Percentiles rank a stretch among this genome's conserved stretches.
These are phyloP conservation scores for Botia kubotai DNA, from an alignment of 2,797 vertebrate genomes.

Conservation along the genomic window DNA sequence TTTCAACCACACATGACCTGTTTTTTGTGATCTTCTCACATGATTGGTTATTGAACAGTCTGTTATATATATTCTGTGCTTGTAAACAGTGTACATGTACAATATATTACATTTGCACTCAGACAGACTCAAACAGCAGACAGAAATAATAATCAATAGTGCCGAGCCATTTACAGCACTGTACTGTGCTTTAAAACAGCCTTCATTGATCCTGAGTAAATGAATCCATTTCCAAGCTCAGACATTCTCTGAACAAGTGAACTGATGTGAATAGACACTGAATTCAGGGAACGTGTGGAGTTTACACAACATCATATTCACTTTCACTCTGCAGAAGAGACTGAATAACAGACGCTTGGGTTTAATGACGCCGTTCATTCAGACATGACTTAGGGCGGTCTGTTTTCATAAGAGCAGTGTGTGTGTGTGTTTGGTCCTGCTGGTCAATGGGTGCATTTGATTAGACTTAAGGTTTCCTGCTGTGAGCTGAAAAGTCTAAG, in stretches of 20 bases:
- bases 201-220: background rate
- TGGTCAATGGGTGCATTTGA: constrained; percentile 1
- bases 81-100: too few species aligned
- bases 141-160: too few species aligned
- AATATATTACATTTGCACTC: too few species aligned
- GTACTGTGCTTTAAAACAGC: background rate
- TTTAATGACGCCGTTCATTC: background rate
- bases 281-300: too few species aligned
- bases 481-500: background rate
- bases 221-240: background rate
- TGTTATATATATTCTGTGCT: too few species aligned
- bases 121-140: too few species aligned
- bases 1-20: too few species aligned
- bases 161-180: background rate
- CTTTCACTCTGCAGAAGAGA: background rate
- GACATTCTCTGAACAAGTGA: background rate
- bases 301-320: background rate
- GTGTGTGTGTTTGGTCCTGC: background rate
- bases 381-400: background rate
- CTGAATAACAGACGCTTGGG: background rate
- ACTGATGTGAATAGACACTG: background rate
- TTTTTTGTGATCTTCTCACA: too few species aligned
- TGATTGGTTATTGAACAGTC: too few species aligned
- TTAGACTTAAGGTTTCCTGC: constrained; percentile 31
- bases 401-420: background rate